These are phyloP conservation scores for Chunga burmeisteri DNA, from an alignment of 2,113 vertebrate genomes.

Conservation along the genomic window DNA sequence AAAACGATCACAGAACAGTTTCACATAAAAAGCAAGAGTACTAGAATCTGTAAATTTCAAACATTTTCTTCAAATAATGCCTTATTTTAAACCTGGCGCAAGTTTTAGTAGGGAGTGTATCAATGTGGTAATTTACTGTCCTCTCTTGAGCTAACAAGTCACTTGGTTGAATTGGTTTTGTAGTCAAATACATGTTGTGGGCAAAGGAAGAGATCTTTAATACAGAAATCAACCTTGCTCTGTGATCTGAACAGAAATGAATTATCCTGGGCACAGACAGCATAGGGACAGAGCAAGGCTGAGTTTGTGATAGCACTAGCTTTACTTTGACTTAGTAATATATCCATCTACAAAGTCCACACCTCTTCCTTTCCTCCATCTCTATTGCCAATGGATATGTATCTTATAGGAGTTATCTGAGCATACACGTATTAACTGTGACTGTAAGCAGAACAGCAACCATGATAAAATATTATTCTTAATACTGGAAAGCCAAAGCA, in stretches of 20 bases:
- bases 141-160: neutral
- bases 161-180: neutral
- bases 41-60: neutral
- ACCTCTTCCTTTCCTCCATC: neutral
- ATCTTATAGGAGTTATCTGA: neutral
- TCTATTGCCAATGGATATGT: neutral
- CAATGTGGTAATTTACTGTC: neutral
- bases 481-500: neutral
- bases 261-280: neutral
- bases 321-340: neutral
- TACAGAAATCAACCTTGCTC: neutral
- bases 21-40: neutral
- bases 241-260: constrained; percentile 15
- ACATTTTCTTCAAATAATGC: neutral
- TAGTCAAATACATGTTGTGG: neutral
- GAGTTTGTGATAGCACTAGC: neutral
- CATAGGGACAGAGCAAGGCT: neutral
- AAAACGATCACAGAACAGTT: neutral
- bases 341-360: neutral
- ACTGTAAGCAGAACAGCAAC: neutral
- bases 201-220: neutral
- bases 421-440: neutral
- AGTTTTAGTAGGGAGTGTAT: neutral
- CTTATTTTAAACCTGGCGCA: neutral
- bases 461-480: neutral